Evolutionary conservation across 2,113 vertebrate species (phyloP), one percentile per base, ranked within the genome.

Genomic region (Dromaius novaehollandiae): DNA sequence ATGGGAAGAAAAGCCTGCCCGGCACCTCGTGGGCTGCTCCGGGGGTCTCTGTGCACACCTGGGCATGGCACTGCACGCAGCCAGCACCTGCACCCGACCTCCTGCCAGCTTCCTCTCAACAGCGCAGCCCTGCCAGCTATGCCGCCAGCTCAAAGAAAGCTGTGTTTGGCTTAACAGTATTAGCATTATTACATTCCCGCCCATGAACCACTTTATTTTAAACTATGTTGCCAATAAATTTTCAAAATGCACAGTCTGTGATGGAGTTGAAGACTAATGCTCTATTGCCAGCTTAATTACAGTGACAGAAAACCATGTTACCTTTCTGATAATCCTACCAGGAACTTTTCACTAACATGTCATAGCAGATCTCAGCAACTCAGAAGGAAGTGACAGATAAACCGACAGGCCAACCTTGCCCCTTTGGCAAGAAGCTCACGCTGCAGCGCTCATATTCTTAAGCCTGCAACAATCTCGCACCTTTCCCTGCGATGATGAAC

Each of bases 301-400:
- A 86, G 61, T 6, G 44, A 82, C 53, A 97, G 86, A 83, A 94
- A 93, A 93, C 42, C 78, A 78, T 1, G 28, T 30, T 73, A 91
- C 70, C 46, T 85, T 82, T 82, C 82, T 51, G 69, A 64, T 73
- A 96, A 94, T 60, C 77, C 87, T 92, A 76, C 60, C 30, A 74
- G 17, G 55, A 73, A 50, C 89, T 87, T 90, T 76, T 63, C 78
- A 86, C 78, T 89, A 65, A 53, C 51, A 82, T 89, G 69, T 91
- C 74, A 19, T 48, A 89, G 58, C 32, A 40, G 65, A 86, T 66
- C 66, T 69, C 88, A 83, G 83, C 79, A 61, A 28, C 51, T 58
- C 74, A 19, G 50, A 82, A 92, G 68, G 53, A 93, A 86, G 13
- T 4, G 18, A 69, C 75, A 68, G 56, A 81, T 2, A 86, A 58